phyloP scores from a whole-genome alignment of 1,140 invertebrate genomes.

The Caenorhabditis inopinata region DNA sequence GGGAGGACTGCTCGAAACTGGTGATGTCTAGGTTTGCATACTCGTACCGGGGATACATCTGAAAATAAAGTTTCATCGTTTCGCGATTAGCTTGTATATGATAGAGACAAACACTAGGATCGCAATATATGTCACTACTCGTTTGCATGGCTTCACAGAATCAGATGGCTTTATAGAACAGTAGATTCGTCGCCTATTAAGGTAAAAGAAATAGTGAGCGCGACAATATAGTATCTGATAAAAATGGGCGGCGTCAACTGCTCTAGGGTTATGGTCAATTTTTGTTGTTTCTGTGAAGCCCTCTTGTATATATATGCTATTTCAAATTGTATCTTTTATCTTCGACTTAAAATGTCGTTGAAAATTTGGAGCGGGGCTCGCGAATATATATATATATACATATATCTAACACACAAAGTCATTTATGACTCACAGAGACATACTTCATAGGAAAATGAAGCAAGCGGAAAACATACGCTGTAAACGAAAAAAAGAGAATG shows the following conservation, averaged over 20 bases:
- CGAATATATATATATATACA: not conserved
- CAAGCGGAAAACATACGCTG: not conserved
- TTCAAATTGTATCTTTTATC: constrained; percentile 17
- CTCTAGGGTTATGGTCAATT: not conserved
- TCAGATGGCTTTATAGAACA: not conserved
- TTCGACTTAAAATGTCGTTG: constrained; percentile 3
- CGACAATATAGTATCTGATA: not conserved
- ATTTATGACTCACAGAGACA: not conserved
- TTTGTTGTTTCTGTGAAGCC: not conserved
- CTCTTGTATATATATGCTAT: not conserved
- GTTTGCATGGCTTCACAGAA: not conserved
- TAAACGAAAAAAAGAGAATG: not conserved
- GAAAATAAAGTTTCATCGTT: too few species aligned
- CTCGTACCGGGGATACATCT: constrained; percentile 20
- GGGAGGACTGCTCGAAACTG: not conserved
- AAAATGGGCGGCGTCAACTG: not conserved
- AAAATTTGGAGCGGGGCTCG: constrained; percentile 22
- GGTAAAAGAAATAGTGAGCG: not conserved
- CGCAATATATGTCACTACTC: not conserved
- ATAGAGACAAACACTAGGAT: not conserved
- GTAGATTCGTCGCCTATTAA: not conserved
- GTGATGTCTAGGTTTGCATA: not conserved
- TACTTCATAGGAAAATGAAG: not conserved
- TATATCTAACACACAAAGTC: too few species aligned
- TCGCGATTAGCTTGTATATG: too few species aligned